Percentiles rank a stretch among this genome's conserved stretches.
Conservation (phyloP, 2,888 invertebrate species). For the Invenusta paracnida region DNA sequence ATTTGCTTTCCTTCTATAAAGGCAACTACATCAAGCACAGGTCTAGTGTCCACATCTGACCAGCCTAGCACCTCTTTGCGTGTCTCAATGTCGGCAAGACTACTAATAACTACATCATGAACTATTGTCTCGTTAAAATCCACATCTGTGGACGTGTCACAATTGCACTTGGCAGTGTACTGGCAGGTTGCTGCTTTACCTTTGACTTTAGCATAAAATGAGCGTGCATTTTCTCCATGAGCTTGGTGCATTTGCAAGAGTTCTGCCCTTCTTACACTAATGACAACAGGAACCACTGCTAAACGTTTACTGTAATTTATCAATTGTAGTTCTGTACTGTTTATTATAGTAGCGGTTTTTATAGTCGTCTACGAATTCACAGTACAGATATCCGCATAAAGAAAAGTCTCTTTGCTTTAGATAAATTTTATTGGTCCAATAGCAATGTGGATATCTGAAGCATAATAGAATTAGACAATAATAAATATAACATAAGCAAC, state of each 20-base stretch:
- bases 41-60: background rate
- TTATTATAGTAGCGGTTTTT: background rate
- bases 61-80: background rate
- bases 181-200: too few species aligned
- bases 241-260: background rate
- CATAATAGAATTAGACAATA: too few species aligned
- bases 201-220: background rate
- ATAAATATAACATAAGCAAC: too few species aligned
- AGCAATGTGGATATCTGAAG: too few species aligned
- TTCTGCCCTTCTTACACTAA: background rate
- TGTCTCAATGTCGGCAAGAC: background rate
- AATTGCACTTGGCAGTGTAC: too few species aligned
- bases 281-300: too few species aligned
- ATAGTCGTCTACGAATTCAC: background rate
- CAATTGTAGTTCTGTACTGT: background rate
- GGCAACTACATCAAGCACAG: background rate
- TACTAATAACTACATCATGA: background rate
- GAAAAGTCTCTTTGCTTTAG: too few species aligned
- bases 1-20: background rate
- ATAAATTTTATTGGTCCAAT: too few species aligned
- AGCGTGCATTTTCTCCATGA: background rate
- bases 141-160: background rate
- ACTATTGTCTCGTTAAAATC: too few species aligned
- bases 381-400: too few species aligned
- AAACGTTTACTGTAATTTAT: background rate